Percentiles rank a stretch among this genome's conserved stretches.
These are phyloP conservation scores for Montifringilla adamsi DNA, from an alignment of 2,113 vertebrate genomes.

Conservation along the genomic window DNA sequence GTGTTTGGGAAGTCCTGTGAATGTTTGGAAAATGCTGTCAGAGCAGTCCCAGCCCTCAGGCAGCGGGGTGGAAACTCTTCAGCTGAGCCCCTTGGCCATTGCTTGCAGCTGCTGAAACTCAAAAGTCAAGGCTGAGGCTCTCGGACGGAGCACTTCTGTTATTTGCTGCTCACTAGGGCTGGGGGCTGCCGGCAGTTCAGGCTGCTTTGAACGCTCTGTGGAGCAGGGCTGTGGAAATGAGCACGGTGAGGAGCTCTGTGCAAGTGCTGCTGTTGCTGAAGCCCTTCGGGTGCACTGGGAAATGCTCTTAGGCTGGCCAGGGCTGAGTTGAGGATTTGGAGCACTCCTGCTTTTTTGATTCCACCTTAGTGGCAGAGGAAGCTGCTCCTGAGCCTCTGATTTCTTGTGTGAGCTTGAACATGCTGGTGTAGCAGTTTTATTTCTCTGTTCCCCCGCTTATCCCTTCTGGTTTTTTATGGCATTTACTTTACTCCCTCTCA, in stretches of 20 bases:
- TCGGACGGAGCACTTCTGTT: not conserved
- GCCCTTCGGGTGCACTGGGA: not conserved
- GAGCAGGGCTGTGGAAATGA: not conserved
- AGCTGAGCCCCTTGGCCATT: not conserved
- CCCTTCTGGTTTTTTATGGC: not conserved
- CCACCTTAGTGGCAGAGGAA: not conserved
- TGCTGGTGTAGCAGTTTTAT: not conserved
- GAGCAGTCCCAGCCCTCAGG: not conserved
- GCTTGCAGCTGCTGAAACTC: not conserved
- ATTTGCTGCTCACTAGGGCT: rapidly evolving
- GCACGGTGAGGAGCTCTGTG: rapidly evolving
- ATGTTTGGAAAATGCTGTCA: not conserved
- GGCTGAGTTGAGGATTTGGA: not conserved
- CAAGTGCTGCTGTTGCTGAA: rapidly evolving
- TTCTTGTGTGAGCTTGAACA: not conserved
- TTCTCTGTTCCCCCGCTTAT: not conserved
- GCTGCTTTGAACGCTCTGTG: not conserved
- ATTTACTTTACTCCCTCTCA: not conserved
- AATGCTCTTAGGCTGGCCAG: not conserved
- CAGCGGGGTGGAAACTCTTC: not conserved
- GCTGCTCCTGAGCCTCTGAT: not conserved
- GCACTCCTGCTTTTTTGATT: not conserved
- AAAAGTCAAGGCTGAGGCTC: not conserved
- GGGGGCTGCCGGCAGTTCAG: not conserved
- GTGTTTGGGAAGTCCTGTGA: not conserved